Conservation (phyloP, 2,113 vertebrate species). For the Hippopotamus amphibius region DNA sequence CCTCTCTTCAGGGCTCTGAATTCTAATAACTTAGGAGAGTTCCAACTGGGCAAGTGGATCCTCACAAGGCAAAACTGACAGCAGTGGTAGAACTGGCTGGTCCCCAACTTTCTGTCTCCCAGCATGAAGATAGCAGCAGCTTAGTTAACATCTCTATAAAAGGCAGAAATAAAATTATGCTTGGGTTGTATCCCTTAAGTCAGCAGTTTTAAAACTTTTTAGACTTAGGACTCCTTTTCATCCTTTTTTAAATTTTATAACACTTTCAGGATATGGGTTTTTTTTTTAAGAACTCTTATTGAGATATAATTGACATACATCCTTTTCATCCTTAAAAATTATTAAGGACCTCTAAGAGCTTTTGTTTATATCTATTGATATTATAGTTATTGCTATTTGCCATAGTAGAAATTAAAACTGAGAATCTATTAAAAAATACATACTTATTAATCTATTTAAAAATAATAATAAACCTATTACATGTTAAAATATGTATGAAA, state of each 20-base stretch:
- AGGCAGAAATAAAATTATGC: neutral
- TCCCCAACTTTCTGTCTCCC: neutral
- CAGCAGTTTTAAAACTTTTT: neutral
- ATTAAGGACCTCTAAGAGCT: neutral
- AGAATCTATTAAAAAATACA: neutral
- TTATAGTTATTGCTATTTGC: neutral
- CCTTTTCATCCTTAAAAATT: conserved; percentile 27
- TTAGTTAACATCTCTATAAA: neutral
- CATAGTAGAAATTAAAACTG: conserved; percentile 9
- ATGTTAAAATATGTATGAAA: conserved; percentile 11
- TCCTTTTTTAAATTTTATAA: neutral
- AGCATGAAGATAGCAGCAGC: neutral
- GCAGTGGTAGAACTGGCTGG: neutral
- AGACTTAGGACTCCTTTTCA: neutral
- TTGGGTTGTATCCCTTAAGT: neutral
- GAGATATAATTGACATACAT: no score
- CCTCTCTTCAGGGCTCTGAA: neutral
- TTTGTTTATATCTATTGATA: conserved; percentile 22
- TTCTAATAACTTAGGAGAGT: conserved; percentile 13
- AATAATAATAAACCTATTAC: conserved; percentile 43
- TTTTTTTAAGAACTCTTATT: no score
- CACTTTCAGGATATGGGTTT: no score
- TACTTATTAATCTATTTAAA: neutral
- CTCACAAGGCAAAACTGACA: conserved; percentile 11
- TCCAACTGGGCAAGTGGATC: neutral